phyloP scores from a whole-genome alignment of 1,140 invertebrate species.

The Ganaspis sp. region DNA sequence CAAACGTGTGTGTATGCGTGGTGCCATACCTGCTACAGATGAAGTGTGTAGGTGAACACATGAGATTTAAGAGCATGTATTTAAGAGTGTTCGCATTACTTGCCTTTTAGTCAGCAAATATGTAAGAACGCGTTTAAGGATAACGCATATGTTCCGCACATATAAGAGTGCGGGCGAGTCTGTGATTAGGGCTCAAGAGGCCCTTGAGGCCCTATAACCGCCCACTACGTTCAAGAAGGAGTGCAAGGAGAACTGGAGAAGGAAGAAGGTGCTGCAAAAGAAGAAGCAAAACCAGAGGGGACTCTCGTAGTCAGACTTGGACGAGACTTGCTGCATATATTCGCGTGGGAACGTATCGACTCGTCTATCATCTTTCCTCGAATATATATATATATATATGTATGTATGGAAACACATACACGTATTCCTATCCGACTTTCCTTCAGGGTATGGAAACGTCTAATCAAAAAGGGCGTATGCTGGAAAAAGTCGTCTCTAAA shows the following conservation, averaged over 20 bases:
- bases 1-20: not conserved
- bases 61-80: slow-evolving; percentile 52
- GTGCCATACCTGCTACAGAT: not conserved
- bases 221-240: slow-evolving; percentile 65
- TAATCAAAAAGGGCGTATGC: slow-evolving; percentile 22
- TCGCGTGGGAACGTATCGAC: slow-evolving; percentile 73
- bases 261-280: slow-evolving; percentile 51
- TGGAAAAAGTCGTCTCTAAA: slow-evolving; percentile 7
- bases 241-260: slow-evolving; percentile 39
- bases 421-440: slow-evolving; percentile 42
- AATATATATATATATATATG: slow-evolving; percentile 36
- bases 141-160: slow-evolving; percentile 51
- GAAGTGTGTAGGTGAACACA: slow-evolving; percentile 21
- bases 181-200: slow-evolving; percentile 70
- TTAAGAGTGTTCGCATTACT: slow-evolving; percentile 59
- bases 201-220: slow-evolving; percentile 67
- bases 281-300: slow-evolving; percentile 46
- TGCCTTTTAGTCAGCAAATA: slow-evolving; percentile 52
- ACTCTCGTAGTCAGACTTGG: slow-evolving; percentile 46
- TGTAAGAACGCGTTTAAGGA: slow-evolving; percentile 50
- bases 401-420: slow-evolving; percentile 43
- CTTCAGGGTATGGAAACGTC: slow-evolving; percentile 18
- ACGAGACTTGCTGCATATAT: slow-evolving; percentile 47
- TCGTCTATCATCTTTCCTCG: slow-evolving; percentile 70
- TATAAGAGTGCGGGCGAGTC: slow-evolving; percentile 59